Base-by-base conservation (phyloP, 2,888 invertebrate genomes). In the Heteropelma amictum region DNA sequence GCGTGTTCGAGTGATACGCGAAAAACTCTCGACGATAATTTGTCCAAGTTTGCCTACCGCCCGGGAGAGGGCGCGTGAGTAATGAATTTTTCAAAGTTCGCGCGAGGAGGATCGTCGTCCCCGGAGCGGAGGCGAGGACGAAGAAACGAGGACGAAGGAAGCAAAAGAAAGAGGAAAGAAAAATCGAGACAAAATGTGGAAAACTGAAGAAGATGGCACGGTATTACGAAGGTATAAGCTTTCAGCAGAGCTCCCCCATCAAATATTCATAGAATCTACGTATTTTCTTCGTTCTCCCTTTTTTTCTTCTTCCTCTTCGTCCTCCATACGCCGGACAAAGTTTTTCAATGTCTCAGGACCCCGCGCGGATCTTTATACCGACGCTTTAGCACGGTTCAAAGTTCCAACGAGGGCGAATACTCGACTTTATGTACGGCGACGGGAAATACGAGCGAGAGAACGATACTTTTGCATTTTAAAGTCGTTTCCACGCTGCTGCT, bases 261-360 rank as follows among this genome's bases (percentile, higher is more conserved):
- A 84, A 84, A 84, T 85, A 86, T 86, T 85, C 83, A 86, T 85
- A 73, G 81, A 79, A 68, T 78, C 70, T 64, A 72, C 54, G 51
- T 60, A 54, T 35, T 40, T 58, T 68, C 19, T 17, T 35, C 21
- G 26, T 23, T 19, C 3, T 5, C 33, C 10, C 30, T 14, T 17
- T 10, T 19, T 19, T 30, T 42, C 3, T 40, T 26, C 38, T 33
- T 49, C 28, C 35, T 38, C 38, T 21, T 60, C 33, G 23, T 47
- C 12, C 38, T 26, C 12, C 51, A 28, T 40, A 17, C 64, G 23
- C 33, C 33, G 70, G 54, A 70, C 64, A 74, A 72, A 77, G 73
- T 78, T 77, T 78, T 79, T 80, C 76, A 81, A 80, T 79, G 77
- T 76, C 76, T 67, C 64, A 51, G 75, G 51, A 14, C 26, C 58